A percentile compares a stretch with the other conserved stretches of the same genome.
phyloP scores from a whole-genome alignment of 2,888 invertebrate genomes.

The Slavum lentiscoides region DNA sequence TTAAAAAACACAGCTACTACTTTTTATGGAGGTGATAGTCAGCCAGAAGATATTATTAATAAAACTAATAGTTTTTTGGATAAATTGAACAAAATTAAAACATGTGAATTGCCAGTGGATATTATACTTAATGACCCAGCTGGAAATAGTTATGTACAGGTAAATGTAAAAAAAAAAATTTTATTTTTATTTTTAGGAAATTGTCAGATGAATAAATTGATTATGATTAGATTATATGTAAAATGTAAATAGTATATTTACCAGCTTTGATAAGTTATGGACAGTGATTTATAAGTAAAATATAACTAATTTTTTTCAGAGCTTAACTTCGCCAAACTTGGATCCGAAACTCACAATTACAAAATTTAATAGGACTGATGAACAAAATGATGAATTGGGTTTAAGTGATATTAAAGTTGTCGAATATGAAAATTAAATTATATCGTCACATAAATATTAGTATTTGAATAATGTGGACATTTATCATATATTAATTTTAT shows the following conservation, averaged over 20 bases:
- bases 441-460: too few relatives aligned
- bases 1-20: slow-evolving; percentile 70
- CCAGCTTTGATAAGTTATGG: too few relatives aligned
- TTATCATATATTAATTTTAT: too few relatives aligned
- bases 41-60: slow-evolving; percentile 62
- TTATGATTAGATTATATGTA: too few relatives aligned
- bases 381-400: slow-evolving; percentile 95
- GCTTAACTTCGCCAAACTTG: slow-evolving; percentile 69
- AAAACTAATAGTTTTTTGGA: slow-evolving; percentile 69
- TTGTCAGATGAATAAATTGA: too few relatives aligned
- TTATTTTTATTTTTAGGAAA: too few relatives aligned
- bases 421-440: slow-evolving; percentile 64
- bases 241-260: too few relatives aligned
- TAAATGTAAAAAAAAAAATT: slow-evolving; percentile 55
- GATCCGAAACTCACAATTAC: slow-evolving; percentile 76
- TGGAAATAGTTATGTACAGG: slow-evolving; percentile 93
- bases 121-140: slow-evolving; percentile 93
- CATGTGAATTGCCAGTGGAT: slow-evolving; percentile 69
- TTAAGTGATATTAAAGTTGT: slow-evolving; percentile 95
- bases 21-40: slow-evolving; percentile 69
- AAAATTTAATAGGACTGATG: slow-evolving; percentile 79
- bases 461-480: too few relatives aligned
- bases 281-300: too few relatives aligned
- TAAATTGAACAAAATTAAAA: slow-evolving; percentile 70
- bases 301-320: slow-evolving; percentile 63